These are phyloP conservation scores for Drepana falcataria DNA, from an alignment of 2,888 invertebrate species.

Conservation along the genomic window DNA sequence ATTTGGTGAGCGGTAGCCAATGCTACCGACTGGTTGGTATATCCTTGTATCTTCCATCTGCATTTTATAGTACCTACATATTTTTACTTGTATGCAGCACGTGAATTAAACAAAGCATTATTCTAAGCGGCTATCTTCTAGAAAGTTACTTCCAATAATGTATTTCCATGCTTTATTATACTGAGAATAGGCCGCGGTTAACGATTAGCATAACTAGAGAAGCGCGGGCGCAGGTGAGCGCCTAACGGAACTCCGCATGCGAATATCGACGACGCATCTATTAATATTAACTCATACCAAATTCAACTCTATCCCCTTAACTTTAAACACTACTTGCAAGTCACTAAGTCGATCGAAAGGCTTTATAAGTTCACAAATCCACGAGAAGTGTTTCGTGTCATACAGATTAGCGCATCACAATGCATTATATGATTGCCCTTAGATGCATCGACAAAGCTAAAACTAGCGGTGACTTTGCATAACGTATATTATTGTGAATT, in stretches of 20 bases:
- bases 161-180: constrained; percentile 37
- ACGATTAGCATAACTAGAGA: constrained; percentile 75
- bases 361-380: constrained; percentile 50
- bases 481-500: constrained; percentile 36
- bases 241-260: constrained; percentile 64
- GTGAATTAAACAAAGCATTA: too few species aligned
- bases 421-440: constrained; percentile 54
- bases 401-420: constrained; percentile 60
- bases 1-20: too few species aligned
- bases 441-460: constrained; percentile 46
- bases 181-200: constrained; percentile 50
- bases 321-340: constrained; percentile 38
- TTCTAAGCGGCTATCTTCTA: constrained; percentile 27
- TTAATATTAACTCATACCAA: constrained; percentile 39
- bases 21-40: too few species aligned
- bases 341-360: constrained; percentile 16
- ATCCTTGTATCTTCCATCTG: too few species aligned
- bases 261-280: constrained; percentile 55
- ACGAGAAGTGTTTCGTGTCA: constrained; percentile 55
- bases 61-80: too few species aligned
- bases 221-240: constrained; percentile 73
- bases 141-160: constrained; percentile 40
- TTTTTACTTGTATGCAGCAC: too few species aligned
- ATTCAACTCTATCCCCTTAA: constrained; percentile 41
- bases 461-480: constrained; percentile 40